A percentile compares a stretch with the other conserved stretches of the same genome.
Evolutionary conservation across 2,113 vertebrate species (phyloP).

Genomic region (Cottus gobio): DNA sequence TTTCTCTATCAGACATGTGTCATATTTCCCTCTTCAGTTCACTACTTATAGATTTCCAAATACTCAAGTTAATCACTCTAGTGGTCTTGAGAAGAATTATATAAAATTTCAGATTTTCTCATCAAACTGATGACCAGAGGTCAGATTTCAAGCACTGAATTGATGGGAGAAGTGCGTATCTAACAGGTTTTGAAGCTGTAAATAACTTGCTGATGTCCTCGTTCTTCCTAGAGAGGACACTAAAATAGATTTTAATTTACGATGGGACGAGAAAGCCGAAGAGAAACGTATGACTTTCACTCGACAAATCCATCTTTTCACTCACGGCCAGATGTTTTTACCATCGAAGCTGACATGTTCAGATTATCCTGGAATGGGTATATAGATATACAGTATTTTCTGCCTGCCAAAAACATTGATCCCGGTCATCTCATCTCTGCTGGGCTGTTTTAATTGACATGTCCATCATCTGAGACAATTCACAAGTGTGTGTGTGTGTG

Average conservation of each 20-base stretch:
- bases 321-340: constrained; percentile 1
- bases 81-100: neutral
- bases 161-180: constrained; percentile 11
- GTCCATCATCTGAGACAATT: constrained; percentile 28
- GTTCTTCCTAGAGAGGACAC: constrained; percentile 35
- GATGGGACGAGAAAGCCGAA: constrained; percentile 2
- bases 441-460: constrained; percentile 42
- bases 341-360: constrained; percentile 11
- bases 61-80: neutral
- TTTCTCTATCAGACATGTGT: neutral
- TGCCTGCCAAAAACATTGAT: constrained; percentile 28
- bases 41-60: neutral
- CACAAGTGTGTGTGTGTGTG: neutral
- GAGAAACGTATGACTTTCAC: constrained; percentile 21
- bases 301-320: constrained; percentile 14
- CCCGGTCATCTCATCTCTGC: constrained; percentile 1
- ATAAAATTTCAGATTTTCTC: neutral
- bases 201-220: constrained; percentile 53
- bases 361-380: constrained; percentile 39
- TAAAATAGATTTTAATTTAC: constrained; percentile 61
- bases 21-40: neutral
- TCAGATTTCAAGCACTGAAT: constrained; percentile 17
- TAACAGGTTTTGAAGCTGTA: constrained; percentile 49
- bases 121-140: constrained; percentile 6
- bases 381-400: constrained; percentile 15